Percentiles rank a stretch among this genome's conserved stretches.
Evolutionary conservation across 2,888 invertebrate genomes (phyloP).

Genomic region (Agrotis exclamationis): DNA sequence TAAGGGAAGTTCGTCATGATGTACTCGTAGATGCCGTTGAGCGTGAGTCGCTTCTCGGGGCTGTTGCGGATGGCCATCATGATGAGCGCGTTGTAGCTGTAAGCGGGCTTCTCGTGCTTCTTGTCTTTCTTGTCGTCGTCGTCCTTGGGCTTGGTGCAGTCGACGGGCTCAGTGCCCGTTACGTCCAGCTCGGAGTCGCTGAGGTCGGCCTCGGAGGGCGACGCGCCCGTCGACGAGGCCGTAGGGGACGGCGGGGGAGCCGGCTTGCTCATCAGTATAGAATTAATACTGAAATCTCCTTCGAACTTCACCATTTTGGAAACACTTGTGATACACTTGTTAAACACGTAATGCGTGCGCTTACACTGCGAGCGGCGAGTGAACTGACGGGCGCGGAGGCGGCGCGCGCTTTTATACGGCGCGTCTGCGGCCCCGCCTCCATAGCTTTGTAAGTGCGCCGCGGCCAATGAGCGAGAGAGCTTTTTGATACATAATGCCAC

Average conservation of each 20-base stretch:
- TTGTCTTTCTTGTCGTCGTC: slow-evolving; percentile 87
- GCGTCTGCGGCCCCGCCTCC: slow-evolving; percentile 76
- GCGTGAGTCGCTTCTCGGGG: slow-evolving; percentile 97
- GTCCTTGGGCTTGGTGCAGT: slow-evolving; percentile 92
- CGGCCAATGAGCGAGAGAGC: slow-evolving; percentile 80
- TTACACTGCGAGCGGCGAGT: slow-evolving; percentile 81
- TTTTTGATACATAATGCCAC: slow-evolving; percentile 84
- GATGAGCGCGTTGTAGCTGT: slow-evolving; percentile 99
- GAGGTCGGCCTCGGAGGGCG: slow-evolving; percentile 84
- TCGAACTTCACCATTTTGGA: slow-evolving; percentile 89
- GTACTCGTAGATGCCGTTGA: slow-evolving; percentile 99
- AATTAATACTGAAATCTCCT: slow-evolving; percentile 96
- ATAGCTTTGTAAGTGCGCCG: slow-evolving; percentile 69
- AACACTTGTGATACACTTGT: slow-evolving; percentile 76
- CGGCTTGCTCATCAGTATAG: slow-evolving; percentile 93
- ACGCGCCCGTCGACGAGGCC: slow-evolving; percentile 82
- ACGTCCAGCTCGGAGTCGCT: slow-evolving; percentile 95
- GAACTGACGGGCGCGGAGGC: slow-evolving; percentile 88
- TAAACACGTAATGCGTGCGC: slow-evolving; percentile 79
- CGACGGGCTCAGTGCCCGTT: slow-evolving; percentile 94
- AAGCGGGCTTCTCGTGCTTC: slow-evolving; percentile 98
- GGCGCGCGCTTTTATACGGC: slow-evolving; percentile 81
- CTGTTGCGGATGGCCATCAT: slow-evolving; percentile 99
- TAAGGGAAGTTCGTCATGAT: slow-evolving; percentile 99
- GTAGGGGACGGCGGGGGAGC: slow-evolving; percentile 87